phyloP scores from a whole-genome alignment of 2,888 invertebrate species.

The Lucinisca nassula region DNA sequence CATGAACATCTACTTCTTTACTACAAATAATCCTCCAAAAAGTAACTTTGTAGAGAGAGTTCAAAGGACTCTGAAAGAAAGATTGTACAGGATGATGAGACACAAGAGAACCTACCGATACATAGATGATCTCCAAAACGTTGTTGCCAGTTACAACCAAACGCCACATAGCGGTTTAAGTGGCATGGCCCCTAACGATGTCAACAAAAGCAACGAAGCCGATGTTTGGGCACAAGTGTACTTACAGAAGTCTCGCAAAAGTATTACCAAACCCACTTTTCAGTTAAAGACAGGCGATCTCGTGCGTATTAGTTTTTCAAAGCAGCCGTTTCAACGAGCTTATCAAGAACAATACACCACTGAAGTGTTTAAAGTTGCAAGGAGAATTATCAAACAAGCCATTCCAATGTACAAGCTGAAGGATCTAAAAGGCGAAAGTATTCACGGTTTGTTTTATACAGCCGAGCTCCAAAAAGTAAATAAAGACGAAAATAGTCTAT shows the following conservation, averaged over 20 bases:
- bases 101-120: conserved; percentile 58
- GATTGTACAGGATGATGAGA: conserved; percentile 54
- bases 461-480: conserved; percentile 50
- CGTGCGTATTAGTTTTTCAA: conserved; percentile 54
- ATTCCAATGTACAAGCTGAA: conserved; percentile 41
- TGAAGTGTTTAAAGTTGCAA: conserved; percentile 47
- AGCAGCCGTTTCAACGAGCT: conserved; percentile 55
- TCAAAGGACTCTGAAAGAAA: conserved; percentile 49
- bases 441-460: conserved; percentile 48
- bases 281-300: conserved; percentile 44
- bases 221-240: conserved; percentile 61
- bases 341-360: conserved; percentile 65
- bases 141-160: conserved; percentile 47
- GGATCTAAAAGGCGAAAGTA: conserved; percentile 37
- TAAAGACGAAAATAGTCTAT: conserved; percentile 63
- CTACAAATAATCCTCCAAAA: conserved; percentile 52
- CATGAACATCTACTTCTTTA: conserved; percentile 53
- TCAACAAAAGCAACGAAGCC: conserved; percentile 48
- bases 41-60: conserved; percentile 56
- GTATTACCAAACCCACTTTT: conserved; percentile 36
- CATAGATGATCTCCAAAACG: conserved; percentile 43
- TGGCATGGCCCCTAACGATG: conserved; percentile 46
- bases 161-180: conserved; percentile 50
- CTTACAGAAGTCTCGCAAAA: conserved; percentile 34
- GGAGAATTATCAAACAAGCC: conserved; percentile 36